Evolutionary conservation across 2,113 vertebrate species (phyloP).

Genomic region (Bagarius yarrelli): DNA sequence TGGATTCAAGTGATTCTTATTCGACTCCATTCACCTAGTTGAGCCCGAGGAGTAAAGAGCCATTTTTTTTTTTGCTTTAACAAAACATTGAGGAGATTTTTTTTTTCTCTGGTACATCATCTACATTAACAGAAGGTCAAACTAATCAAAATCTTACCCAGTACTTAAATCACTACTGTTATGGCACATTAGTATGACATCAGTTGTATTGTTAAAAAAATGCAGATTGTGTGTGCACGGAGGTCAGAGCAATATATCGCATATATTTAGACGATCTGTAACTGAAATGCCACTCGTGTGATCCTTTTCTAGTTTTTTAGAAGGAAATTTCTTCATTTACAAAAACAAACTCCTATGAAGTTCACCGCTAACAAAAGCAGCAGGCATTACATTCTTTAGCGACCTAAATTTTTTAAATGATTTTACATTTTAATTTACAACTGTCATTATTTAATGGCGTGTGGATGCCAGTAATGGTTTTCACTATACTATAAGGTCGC

Average conservation of each 20-base stretch:
- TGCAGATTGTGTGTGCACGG: constrained; percentile 14
- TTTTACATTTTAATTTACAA: background rate
- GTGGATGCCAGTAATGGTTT: background rate
- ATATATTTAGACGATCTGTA: too few species aligned
- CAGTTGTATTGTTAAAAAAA: background rate
- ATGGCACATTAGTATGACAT: background rate
- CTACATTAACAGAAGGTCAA: background rate
- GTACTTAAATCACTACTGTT: background rate
- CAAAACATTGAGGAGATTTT: background rate
- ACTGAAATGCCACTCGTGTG: background rate
- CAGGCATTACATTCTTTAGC: background rate
- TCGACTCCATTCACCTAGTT: background rate
- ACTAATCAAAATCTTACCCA: background rate
- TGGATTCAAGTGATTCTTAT: background rate
- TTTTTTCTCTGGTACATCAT: background rate
- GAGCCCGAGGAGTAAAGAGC: constrained; percentile 55
- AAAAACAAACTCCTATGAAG: too few species aligned
- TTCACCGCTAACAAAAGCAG: background rate
- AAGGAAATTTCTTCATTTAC: background rate
- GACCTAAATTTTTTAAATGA: background rate
- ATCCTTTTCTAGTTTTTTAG: background rate
- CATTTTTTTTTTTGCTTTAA: constrained; percentile 54
- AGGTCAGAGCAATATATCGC: too few species aligned
- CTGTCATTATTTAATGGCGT: background rate
- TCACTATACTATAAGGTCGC: background rate